Evolutionary conservation across 2,113 vertebrate species (phyloP).

Genomic region (Coturnix japonica): DNA sequence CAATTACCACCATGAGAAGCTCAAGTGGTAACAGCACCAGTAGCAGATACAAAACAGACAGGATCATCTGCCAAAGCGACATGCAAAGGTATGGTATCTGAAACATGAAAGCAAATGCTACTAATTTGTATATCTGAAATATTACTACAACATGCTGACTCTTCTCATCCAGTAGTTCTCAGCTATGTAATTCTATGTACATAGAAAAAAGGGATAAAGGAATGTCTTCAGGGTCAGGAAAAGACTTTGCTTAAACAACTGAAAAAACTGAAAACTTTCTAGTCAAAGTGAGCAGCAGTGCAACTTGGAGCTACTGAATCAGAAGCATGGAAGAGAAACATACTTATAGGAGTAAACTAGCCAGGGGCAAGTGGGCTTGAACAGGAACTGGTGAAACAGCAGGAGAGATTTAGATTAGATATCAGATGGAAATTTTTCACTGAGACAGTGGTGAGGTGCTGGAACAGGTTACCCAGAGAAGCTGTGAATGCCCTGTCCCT

Average conservation of each 20-base stretch:
- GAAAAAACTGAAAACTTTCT: background rate
- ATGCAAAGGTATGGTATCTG: constrained; percentile 43
- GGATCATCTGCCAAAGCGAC: constrained; percentile 29
- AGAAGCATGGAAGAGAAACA: background rate
- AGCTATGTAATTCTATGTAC: background rate
- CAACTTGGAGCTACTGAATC: background rate
- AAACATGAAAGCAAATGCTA: constrained; percentile 53
- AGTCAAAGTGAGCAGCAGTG: background rate
- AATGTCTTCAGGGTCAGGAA: constrained; percentile 31
- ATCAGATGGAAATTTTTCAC: too few species aligned
- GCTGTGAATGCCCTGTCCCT: too few species aligned
- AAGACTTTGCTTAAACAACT: background rate
- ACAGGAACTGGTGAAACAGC: background rate
- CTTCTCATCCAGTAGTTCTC: constrained; percentile 20
- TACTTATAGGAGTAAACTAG: background rate
- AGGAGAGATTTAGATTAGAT: background rate
- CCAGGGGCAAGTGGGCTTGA: background rate
- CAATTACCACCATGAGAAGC: constrained; percentile 16
- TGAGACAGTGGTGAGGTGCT: too few species aligned
- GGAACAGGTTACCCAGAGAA: too few species aligned
- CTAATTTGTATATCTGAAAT: constrained; percentile 58
- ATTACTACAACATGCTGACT: constrained; percentile 49
- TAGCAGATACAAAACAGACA: constrained; percentile 11
- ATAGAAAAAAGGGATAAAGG: constrained; percentile 19
- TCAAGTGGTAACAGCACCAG: background rate